Evolutionary conservation across 2,113 vertebrate genomes (phyloP), one percentile per base, ranked within the genome.

Genomic region (Myiozetetes cayanensis): DNA sequence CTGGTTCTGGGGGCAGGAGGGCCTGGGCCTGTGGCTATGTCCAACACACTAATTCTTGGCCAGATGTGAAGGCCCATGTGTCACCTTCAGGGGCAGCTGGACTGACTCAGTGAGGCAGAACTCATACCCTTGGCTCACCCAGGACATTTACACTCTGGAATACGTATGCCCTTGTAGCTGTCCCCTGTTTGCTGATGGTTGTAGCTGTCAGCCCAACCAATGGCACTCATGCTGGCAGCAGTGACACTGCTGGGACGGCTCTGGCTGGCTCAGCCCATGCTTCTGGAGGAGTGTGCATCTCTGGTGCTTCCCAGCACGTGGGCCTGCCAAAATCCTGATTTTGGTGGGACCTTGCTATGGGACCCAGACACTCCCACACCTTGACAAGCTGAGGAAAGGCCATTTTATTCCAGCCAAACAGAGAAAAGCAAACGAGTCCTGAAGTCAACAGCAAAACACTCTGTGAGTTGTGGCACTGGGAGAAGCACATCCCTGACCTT

Each of bases 401-500:
- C 4, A 44, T 33, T 83, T 76, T 30, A 28, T 49, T 78, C 41
- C 63, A 65, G n/a, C 14, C 33, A 39, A 66, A 43, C 39, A 46
- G 37, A 43, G 41, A 21, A 31, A 68, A 46, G 74, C 71, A 85
- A 90, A 94, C 1, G 25, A 87, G 65, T 63, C 47, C 79, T 59
- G 43, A 76, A 85, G 56, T 56, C 82, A 78, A 65, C 25, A 85
- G 82, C 93, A 93, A 93, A 96, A 91, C 80, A 67, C 94, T 95
- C 86, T 77, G 91, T 84, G 96, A 97, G 95, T 79, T 77, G 96
- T 13, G 67, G 81, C 47, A 70, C 81, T 97, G 94, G 17, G 55
- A 97, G 96, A 96, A 96, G 93, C 84, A 70, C 53, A 97, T 92
- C 91, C 88, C 72, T 94, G 96, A 98, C 96, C 97, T 97, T 92